Conservation (phyloP, 2,888 invertebrate genomes). For the Pterobdella sp. region DNA sequence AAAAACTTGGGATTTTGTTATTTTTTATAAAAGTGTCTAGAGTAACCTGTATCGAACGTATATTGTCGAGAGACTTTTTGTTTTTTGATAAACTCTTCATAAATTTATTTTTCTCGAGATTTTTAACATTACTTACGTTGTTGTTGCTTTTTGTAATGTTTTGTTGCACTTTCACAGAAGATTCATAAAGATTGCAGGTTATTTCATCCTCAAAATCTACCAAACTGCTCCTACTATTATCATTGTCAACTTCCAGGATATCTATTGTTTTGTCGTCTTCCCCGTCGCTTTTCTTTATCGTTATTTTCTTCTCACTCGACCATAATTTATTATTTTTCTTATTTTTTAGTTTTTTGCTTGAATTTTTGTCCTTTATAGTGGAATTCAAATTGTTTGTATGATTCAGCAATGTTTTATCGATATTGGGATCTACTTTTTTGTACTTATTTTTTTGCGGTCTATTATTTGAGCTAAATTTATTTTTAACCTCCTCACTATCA, state of each 20-base stretch:
- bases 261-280: neutral
- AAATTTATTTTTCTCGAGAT: too few species aligned
- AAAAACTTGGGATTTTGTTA: too few species aligned
- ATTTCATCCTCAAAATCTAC: too few species aligned
- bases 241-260: neutral
- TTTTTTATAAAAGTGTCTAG: too few species aligned
- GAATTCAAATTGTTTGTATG: neutral
- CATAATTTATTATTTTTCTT: neutral
- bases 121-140: neutral
- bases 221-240: neutral
- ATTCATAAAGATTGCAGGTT: too few species aligned
- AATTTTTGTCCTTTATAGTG: neutral
- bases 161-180: too few species aligned
- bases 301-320: neutral
- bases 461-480: neutral
- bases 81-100: too few species aligned
- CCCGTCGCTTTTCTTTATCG: neutral
- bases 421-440: neutral
- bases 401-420: neutral
- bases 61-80: too few species aligned
- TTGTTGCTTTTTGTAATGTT: neutral
- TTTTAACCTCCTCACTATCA: neutral
- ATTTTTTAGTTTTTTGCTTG: neutral
- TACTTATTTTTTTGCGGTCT: neutral
- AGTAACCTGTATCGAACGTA: too few species aligned